A percentile compares a stretch with the other conserved stretches of the same genome.
Conservation (phyloP, 2,113 vertebrate species). For the Periophthalmodon schlosseri region DNA sequence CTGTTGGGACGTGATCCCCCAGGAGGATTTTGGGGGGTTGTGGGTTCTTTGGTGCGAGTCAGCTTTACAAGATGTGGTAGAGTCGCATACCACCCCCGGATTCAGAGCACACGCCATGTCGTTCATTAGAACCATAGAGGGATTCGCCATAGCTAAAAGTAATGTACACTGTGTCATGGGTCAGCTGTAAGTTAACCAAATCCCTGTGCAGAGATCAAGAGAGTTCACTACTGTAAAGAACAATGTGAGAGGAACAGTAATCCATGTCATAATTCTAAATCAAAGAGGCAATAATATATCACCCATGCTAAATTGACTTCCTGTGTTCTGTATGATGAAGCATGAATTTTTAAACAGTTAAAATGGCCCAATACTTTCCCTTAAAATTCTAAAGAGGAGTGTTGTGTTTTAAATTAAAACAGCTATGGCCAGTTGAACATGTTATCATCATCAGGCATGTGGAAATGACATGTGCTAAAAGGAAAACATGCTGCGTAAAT, state of each 20-base stretch:
- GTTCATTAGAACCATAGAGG: constrained; percentile 53
- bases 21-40: constrained; percentile 52
- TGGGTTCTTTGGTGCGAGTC: constrained; percentile 64
- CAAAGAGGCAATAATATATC: constrained; percentile 51
- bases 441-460: constrained; percentile 50
- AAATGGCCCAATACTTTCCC: not conserved
- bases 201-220: constrained; percentile 35
- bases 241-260: constrained; percentile 42
- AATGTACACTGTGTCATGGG: constrained; percentile 64
- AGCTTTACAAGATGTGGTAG: constrained; percentile 60
- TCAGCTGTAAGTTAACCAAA: constrained; percentile 62
- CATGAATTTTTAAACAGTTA: not conserved
- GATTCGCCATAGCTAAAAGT: constrained; percentile 50
- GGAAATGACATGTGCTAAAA: constrained; percentile 66
- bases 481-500: constrained; percentile 65
- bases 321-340: not conserved
- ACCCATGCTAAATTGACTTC: constrained; percentile 25
- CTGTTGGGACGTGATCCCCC: constrained; percentile 61
- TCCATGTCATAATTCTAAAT: constrained; percentile 45
- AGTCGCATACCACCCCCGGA: constrained; percentile 34
- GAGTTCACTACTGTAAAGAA: constrained; percentile 36
- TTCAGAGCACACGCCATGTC: constrained; percentile 49
- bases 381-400: too few relatives aligned
- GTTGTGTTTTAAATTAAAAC: not conserved
- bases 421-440: constrained; percentile 29